Evolutionary conservation across 2,797 vertebrate species (phyloP), one percentile per base, ranked within the genome.

Genomic region (Amblyopsis hoosieri): DNA sequence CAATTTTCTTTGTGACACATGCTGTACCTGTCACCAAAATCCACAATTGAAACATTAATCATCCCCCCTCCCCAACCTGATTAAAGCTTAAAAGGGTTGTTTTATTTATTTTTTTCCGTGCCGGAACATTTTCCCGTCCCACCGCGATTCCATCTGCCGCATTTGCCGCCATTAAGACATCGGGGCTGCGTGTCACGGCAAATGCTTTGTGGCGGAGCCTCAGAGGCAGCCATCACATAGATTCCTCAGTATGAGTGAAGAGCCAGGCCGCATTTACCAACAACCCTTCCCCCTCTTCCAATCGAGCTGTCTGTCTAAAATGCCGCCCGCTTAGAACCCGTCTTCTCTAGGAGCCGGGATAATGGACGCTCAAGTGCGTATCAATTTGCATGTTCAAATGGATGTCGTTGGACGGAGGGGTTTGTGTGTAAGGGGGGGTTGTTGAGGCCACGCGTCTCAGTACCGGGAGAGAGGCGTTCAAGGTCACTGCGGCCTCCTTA

Each of bases 11-110:
- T 89, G 81, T 81, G 84, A 87, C 78, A 78, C 56, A 68, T 67
- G 78, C 80, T 66, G 71, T 85, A 85, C 81, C 85, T 90, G 90
- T 91, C 90, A 89, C 73, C 69, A 12, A 57, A 68, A 74, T 79
- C 76, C 76, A 72, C 85, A 74, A 75, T 83, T 82, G 84, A 89
- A 88, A 87, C 88, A 85, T 92, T 92, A 90, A 89, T 92, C 87
- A 82, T 80, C 78, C 83, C 85, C 87, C 37, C 37, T 37, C 37
- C 37, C 37, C 37, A 37, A 37, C 37, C 86, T 86, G 83, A 90
- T 93, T 89, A 85, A 77, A 84, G 81, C 60, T 72, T 62, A 88
- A 88, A 80, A 80, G 74, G 78, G 64, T 69, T 72, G 64, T 58
- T 76, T 14, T 68, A 56, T 76, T 14, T 66, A 56, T 48, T 59